Percentiles rank a stretch among this genome's conserved stretches.
Evolutionary conservation across 1,140 invertebrate species (phyloP).

Genomic region (Lepidotrigona ventralis): DNA sequence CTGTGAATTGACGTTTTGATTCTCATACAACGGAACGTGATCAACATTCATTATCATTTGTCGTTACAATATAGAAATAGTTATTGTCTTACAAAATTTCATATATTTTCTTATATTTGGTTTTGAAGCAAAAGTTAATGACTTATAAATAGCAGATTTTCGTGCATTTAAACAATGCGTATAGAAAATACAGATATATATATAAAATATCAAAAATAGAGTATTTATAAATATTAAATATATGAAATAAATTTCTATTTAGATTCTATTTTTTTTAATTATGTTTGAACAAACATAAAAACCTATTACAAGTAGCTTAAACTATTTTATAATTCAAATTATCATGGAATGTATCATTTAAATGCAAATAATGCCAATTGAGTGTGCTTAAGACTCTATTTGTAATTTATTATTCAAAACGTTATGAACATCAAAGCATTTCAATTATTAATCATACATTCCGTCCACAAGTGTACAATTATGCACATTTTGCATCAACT

Average conservation of each 20-base stretch:
- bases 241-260: no score
- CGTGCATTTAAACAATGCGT: background rate
- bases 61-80: background rate
- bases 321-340: background rate
- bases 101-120: background rate
- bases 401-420: background rate
- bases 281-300: no score
- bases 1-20: background rate
- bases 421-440: background rate
- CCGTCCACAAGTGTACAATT: no score
- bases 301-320: no score
- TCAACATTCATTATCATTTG: background rate
- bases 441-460: background rate
- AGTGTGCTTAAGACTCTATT: background rate
- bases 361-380: background rate
- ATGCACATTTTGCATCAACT: background rate
- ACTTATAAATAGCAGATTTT: background rate
- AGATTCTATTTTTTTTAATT: no score
- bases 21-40: constrained; percentile 9
- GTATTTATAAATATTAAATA: no score
- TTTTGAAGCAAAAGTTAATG: background rate
- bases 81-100: background rate
- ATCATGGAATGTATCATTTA: background rate
- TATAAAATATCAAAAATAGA: background rate
- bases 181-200: no score